A percentile compares a stretch with the other conserved stretches of the same genome.
Evolutionary conservation across 2,888 invertebrate species (phyloP).

Genomic region (Tipula helvola): DNA sequence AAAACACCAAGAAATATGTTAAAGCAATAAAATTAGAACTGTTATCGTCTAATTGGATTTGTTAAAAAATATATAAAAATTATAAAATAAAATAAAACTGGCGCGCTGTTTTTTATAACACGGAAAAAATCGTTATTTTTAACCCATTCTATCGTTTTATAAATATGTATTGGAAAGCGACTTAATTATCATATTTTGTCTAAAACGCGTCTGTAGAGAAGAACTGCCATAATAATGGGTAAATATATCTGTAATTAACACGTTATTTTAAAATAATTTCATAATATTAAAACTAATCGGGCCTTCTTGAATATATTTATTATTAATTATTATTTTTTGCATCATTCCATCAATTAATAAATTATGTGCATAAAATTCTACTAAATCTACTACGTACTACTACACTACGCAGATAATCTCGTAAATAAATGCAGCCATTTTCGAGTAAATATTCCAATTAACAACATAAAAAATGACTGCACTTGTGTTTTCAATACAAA

Average conservation of each 20-base stretch:
- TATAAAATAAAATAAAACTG: background rate
- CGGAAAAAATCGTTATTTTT: background rate
- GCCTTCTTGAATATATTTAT: background rate
- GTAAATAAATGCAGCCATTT: background rate
- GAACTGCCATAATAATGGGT: background rate
- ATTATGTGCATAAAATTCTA: background rate
- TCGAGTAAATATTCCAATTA: background rate
- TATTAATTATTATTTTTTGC: background rate
- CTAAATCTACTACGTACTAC: background rate
- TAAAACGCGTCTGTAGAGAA: background rate
- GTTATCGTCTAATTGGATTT: background rate
- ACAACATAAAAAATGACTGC: background rate
- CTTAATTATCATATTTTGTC: background rate
- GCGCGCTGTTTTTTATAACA: background rate
- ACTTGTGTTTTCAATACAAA: background rate
- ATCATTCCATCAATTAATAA: background rate
- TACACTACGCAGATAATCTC: background rate
- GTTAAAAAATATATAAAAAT: background rate
- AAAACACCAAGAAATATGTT: background rate
- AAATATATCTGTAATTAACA: background rate
- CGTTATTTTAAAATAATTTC: background rate
- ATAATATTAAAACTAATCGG: background rate
- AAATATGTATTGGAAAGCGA: background rate
- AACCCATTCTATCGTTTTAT: background rate
- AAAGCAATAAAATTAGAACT: constrained; percentile 4